Percentiles rank a stretch among this genome's conserved stretches.
Evolutionary conservation across 2,888 invertebrate genomes (phyloP).

Genomic region (Aethes cnicana): DNA sequence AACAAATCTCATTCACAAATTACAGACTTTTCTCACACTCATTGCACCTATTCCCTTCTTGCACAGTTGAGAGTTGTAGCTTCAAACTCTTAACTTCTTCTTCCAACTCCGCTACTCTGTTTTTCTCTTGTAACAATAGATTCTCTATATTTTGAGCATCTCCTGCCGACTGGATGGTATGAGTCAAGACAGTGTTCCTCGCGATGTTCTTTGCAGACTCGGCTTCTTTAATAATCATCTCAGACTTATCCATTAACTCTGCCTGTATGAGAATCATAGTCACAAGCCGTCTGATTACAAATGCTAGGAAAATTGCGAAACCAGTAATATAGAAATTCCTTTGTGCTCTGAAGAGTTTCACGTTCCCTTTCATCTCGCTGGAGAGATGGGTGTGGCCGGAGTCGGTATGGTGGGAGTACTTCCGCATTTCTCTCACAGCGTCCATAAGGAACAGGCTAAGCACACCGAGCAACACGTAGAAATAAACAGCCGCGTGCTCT

Average conservation of each 20-base stretch:
- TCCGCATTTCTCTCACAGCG: constrained; percentile 87
- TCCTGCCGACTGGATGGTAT: constrained; percentile 45
- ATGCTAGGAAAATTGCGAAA: constrained; percentile 87
- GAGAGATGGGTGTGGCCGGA: constrained; percentile 72
- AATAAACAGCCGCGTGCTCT: constrained; percentile 85
- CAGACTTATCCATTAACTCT: constrained; percentile 82
- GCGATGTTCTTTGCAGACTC: constrained; percentile 80
- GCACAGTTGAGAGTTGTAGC: constrained; percentile 45
- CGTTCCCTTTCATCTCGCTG: constrained; percentile 85
- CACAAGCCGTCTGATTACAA: constrained; percentile 85
- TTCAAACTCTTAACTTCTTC: constrained; percentile 56
- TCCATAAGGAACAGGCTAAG: constrained; percentile 86
- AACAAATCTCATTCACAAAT: too few relatives aligned
- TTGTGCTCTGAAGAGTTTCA: constrained; percentile 89
- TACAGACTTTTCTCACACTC: neutral
- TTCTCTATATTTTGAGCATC: constrained; percentile 43
- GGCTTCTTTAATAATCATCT: constrained; percentile 87
- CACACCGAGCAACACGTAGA: constrained; percentile 82
- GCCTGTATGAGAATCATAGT: constrained; percentile 85
- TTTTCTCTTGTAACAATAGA: constrained; percentile 49
- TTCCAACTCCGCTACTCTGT: constrained; percentile 46
- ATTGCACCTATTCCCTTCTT: constrained; percentile 43
- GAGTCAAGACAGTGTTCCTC: constrained; percentile 54
- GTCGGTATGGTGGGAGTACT: constrained; percentile 82
- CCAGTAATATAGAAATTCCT: constrained; percentile 91